Percentiles rank a stretch among this genome's conserved stretches.
phyloP scores from a whole-genome alignment of 2,888 invertebrate genomes.

The Temnothorax unifasciatus region DNA sequence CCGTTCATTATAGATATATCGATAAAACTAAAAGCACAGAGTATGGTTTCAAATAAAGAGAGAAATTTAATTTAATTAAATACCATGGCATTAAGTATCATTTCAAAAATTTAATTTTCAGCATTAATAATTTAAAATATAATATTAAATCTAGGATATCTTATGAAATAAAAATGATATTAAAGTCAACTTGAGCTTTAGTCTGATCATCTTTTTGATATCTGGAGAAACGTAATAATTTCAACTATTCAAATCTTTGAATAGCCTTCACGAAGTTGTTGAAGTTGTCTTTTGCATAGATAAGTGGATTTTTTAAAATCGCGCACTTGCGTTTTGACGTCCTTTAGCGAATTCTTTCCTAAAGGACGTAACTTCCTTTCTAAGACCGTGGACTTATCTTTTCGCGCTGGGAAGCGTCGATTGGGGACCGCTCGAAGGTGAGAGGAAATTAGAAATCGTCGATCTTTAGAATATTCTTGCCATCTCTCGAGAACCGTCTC shows the following conservation, averaged over 20 bases:
- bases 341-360: constrained; percentile 7
- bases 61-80: not conserved
- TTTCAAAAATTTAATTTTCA: not conserved
- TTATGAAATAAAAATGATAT: not conserved
- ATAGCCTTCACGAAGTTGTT: not conserved
- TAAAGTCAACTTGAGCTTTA: not conserved
- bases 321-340: not conserved
- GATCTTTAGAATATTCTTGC: constrained; percentile 33
- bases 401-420: constrained; percentile 28
- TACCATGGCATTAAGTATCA: not conserved
- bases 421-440: constrained; percentile 42
- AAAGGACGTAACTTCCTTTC: not conserved
- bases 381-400: constrained; percentile 4
- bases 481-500: not conserved
- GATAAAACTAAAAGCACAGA: not conserved
- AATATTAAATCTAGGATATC: not conserved
- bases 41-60: not conserved
- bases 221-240: constrained; percentile 21
- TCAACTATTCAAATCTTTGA: not conserved
- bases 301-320: not conserved
- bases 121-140: not conserved
- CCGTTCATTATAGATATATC: not conserved
- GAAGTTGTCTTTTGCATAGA: constrained; percentile 14
- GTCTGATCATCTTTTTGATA: not conserved
- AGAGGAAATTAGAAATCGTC: constrained; percentile 50